Evolutionary conservation across 2,888 invertebrate species (phyloP).

Genomic region (Nemoura dubitans): DNA sequence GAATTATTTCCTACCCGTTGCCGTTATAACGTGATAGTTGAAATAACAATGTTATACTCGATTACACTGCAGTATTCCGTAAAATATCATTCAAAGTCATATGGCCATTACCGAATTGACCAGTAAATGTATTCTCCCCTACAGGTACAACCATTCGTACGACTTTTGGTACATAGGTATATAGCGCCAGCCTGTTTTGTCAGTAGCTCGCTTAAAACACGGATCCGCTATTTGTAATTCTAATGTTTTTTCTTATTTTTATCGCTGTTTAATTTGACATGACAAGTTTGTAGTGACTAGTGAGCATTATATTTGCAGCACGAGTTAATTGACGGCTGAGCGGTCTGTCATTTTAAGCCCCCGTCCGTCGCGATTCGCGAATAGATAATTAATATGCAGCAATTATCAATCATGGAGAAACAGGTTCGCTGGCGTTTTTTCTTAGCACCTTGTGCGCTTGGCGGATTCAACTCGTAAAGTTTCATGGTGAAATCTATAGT

Average conservation of each 20-base stretch:
- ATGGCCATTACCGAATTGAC: too few species aligned
- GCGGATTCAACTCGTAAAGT: neutral
- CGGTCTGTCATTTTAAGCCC: slow-evolving; percentile 4
- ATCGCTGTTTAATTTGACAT: neutral
- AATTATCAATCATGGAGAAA: neutral
- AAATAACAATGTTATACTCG: too few species aligned
- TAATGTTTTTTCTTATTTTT: neutral
- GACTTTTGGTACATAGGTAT: too few species aligned
- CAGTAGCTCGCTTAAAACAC: neutral
- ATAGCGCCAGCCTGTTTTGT: neutral
- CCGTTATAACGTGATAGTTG: too few species aligned
- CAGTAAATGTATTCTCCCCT: too few species aligned
- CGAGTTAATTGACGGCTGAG: neutral
- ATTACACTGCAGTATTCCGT: too few species aligned
- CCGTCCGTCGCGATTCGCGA: neutral
- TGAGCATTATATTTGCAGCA: neutral
- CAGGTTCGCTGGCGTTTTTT: neutral
- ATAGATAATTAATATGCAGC: neutral
- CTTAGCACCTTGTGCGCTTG: neutral
- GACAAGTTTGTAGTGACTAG: neutral
- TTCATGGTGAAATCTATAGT: neutral
- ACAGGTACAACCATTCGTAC: too few species aligned
- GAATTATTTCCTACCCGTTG: too few species aligned
- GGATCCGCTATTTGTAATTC: neutral
- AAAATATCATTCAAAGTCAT: too few species aligned